A percentile compares a stretch with the other conserved stretches of the same genome.
Conservation (phyloP, 2,797 vertebrate genomes). For the Sebastes baramenuke region DNA sequence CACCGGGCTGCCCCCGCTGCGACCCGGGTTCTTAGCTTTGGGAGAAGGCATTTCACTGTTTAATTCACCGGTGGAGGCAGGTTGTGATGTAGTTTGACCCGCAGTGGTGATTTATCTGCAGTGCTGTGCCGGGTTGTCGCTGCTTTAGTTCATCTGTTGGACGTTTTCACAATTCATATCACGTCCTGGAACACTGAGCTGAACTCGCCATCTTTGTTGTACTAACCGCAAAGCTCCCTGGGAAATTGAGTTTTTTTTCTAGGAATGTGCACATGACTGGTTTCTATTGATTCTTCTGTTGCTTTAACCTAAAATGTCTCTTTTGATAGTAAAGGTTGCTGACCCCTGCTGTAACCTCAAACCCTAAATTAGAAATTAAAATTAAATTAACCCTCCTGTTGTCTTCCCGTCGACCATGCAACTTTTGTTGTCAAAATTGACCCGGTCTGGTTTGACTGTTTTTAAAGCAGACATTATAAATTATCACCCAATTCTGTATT, state of each 20-base stretch:
- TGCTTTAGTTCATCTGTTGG: slow-evolving; percentile 56
- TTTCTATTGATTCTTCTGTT: background rate
- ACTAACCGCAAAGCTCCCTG: slow-evolving; percentile 50
- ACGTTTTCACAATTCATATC: slow-evolving; percentile 49
- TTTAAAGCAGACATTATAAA: too few species aligned
- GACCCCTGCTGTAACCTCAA: too few species aligned
- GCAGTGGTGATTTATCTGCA: slow-evolving; percentile 19
- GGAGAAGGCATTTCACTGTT: slow-evolving; percentile 79
- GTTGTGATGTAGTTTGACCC: background rate
- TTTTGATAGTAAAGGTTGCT: too few species aligned
- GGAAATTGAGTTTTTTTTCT: slow-evolving; percentile 48
- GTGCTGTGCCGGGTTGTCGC: slow-evolving; percentile 6
- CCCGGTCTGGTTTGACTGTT: too few species aligned
- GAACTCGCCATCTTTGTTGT: slow-evolving; percentile 76
- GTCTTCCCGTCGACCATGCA: too few species aligned
- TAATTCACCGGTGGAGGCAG: background rate
- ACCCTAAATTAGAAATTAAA: too few species aligned
- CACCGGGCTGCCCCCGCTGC: slow-evolving; percentile 76
- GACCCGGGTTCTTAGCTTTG: slow-evolving; percentile 74
- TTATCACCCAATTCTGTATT: too few species aligned
- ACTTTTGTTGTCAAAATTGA: too few species aligned
- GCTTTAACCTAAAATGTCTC: too few species aligned
- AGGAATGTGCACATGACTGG: background rate
- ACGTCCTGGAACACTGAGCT: slow-evolving; percentile 22
- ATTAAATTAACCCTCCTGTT: too few species aligned